Base-by-base conservation (phyloP, 2,888 invertebrate species). In the Rhaphigaster nebulosa region DNA sequence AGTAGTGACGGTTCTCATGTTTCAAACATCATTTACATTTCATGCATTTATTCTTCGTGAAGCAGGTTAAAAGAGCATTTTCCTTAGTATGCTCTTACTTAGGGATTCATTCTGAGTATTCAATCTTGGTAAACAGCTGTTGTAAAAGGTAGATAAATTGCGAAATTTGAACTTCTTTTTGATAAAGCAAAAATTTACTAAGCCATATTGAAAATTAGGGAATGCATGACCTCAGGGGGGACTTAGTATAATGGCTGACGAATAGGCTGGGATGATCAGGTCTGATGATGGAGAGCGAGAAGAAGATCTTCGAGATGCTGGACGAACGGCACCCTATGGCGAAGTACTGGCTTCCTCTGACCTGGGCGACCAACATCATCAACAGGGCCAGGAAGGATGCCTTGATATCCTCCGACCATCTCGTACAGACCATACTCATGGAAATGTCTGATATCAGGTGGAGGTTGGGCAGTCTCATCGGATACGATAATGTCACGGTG, bases 291-390 rank as follows among this genome's bases (percentile, higher is more conserved):
- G 97, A 98, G 93, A 97, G 97, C 92, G 98, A 98, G 94, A 96
- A 97, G 94, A 97, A 98, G 94, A 97, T 98, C 90, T 97, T 98
- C 93, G 98, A 98, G 93, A 96, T 97, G 93, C 96, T 98, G 96
- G 97, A 98, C 93, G 96, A 96, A 26, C 97, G 98, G 93, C 97
- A 97, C 92, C 97, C 97, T 8, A 98, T 98, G 97, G 97, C 97
- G 26, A 96, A 96, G 94, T 98, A 98, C 93, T 98, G 98, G 98
- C 97, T 98, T 97, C 98, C 98, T 0, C 94, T 98, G 90, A 97
- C 98, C 29, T 98, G 98, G 98, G 98, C 98, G 80, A 97, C 98
- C 12, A 98, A 98, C 93, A 97, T 98, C 92, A 97, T 98, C 92
- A 97, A 98, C 94, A 95, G 98, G 91, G 98, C 98, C 10, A 94